Evolutionary conservation across 1,140 invertebrate genomes (phyloP), one percentile per base, ranked within the genome.

Genomic region (Dysdera silvatica): DNA sequence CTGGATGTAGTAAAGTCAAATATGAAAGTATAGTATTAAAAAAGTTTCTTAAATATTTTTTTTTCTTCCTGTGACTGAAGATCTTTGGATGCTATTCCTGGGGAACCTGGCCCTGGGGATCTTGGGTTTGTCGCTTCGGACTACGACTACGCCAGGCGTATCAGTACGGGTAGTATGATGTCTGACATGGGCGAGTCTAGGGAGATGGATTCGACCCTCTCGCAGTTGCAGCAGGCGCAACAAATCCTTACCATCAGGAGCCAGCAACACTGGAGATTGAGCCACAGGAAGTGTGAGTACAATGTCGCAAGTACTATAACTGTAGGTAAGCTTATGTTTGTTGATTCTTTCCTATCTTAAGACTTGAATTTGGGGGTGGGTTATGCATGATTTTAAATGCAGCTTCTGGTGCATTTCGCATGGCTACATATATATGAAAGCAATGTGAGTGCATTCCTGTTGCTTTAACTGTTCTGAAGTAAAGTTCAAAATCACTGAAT

Each of bases 31-130:
- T n/a, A n/a, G n/a, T n/a, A n/a, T n/a, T n/a, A n/a, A n/a, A n/a
- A n/a, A n/a, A n/a, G n/a, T n/a, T n/a, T n/a, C n/a, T n/a, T n/a
- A n/a, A n/a, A n/a, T n/a, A n/a, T n/a, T n/a, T n/a, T n/a, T n/a
- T n/a, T n/a, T n/a, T n/a, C n/a, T n/a, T n/a, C n/a, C n/a, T n/a
- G n/a, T n/a, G n/a, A n/a, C n/a, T n/a, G n/a, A n/a, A 59, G 56
- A 14, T 49, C 63, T 23, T 62, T 55, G 23, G 47, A 54, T 10
- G 53, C 33, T 18, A 32, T 65, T 16, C 28, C 51, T 8, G 43
- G n/a, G 28, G 49, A 61, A 26, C 62, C 49, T 20, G 60, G 67
- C 26, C 84, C 83, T 60, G 75, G 79, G 3, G 83, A 85, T 37
- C 61, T 70, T 23, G 67, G 69, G 8, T 31, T 56, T 33, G 63